These are phyloP conservation scores for Eulimnadia texana DNA, from an alignment of 1,140 invertebrate genomes.

Conservation along the genomic window DNA sequence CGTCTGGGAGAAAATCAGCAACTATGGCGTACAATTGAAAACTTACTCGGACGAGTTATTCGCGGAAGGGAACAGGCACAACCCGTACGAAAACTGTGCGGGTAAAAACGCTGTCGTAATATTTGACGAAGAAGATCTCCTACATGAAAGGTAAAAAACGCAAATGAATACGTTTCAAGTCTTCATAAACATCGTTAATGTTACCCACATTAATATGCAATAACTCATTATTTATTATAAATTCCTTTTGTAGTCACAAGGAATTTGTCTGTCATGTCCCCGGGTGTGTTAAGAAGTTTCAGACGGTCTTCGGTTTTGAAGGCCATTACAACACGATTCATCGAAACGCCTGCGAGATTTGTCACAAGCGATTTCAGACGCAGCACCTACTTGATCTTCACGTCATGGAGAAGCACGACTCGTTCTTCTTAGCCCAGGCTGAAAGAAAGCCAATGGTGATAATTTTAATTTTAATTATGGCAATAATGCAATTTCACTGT, in stretches of 20 bases:
- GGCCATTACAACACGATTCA: slow-evolving; percentile 36
- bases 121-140: slow-evolving; percentile 32
- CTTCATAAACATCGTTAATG: slow-evolving; percentile 3
- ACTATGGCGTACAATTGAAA: neutral
- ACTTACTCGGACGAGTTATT: neutral
- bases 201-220: too few relatives aligned
- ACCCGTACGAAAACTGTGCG: neutral
- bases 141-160: slow-evolving; percentile 26
- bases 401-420: slow-evolving; percentile 49
- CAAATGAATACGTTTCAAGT: slow-evolving; percentile 11
- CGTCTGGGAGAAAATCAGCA: neutral
- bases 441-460: slow-evolving; percentile 44
- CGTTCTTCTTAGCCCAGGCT: slow-evolving; percentile 45
- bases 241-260: slow-evolving; percentile 27
- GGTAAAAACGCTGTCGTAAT: slow-evolving; percentile 27
- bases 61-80: neutral
- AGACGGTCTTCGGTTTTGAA: slow-evolving; percentile 32
- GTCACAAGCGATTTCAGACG: slow-evolving; percentile 42
- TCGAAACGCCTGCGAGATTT: slow-evolving; percentile 33
- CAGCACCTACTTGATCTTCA: slow-evolving; percentile 52
- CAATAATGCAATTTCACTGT: too few relatives aligned
- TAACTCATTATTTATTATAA: slow-evolving; percentile 14
- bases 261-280: slow-evolving; percentile 30
- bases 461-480: too few relatives aligned
- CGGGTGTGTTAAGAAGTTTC: slow-evolving; percentile 29